Evolutionary conservation across 2,797 vertebrate species (phyloP).

Genomic region (Trematomus bernacchii): DNA sequence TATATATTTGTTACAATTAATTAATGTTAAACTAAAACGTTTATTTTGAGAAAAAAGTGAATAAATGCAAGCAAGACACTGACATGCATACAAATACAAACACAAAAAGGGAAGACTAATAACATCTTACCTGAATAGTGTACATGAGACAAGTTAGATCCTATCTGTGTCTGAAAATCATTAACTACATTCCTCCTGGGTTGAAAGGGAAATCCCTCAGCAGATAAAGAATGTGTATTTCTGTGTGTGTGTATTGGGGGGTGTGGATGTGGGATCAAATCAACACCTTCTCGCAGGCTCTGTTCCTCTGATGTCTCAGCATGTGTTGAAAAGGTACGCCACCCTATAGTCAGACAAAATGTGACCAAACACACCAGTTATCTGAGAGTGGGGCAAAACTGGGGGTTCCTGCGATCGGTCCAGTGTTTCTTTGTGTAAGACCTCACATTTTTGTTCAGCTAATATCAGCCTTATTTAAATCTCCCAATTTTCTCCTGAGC

Average conservation of each 20-base stretch:
- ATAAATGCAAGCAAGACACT: neutral
- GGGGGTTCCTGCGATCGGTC: slow-evolving; percentile 15
- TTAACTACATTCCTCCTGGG: slow-evolving; percentile 61
- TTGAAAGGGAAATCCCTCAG: slow-evolving; percentile 59
- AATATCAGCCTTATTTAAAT: slow-evolving; percentile 24
- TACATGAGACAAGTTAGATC: slow-evolving; percentile 48
- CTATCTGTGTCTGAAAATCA: slow-evolving; percentile 66
- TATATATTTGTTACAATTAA: neutral
- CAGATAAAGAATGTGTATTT: slow-evolving; percentile 28
- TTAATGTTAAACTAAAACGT: neutral
- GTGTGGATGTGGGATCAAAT: slow-evolving; percentile 63
- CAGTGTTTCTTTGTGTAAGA: slow-evolving; percentile 24
- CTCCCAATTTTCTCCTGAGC: slow-evolving; percentile 43
- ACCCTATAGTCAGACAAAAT: slow-evolving; percentile 28
- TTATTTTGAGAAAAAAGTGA: neutral
- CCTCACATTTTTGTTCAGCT: neutral
- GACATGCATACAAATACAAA: neutral
- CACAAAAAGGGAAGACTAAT: neutral
- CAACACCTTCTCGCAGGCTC: slow-evolving; percentile 68
- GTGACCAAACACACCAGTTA: slow-evolving; percentile 47
- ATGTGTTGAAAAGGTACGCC: slow-evolving; percentile 62
- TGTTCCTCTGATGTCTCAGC: slow-evolving; percentile 60
- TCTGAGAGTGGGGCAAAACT: slow-evolving; percentile 15
- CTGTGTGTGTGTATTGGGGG: slow-evolving; percentile 27
- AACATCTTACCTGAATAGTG: slow-evolving; percentile 36